Base-by-base conservation (phyloP, 1,140 invertebrate species). In the Procambarus clarkii region DNA sequence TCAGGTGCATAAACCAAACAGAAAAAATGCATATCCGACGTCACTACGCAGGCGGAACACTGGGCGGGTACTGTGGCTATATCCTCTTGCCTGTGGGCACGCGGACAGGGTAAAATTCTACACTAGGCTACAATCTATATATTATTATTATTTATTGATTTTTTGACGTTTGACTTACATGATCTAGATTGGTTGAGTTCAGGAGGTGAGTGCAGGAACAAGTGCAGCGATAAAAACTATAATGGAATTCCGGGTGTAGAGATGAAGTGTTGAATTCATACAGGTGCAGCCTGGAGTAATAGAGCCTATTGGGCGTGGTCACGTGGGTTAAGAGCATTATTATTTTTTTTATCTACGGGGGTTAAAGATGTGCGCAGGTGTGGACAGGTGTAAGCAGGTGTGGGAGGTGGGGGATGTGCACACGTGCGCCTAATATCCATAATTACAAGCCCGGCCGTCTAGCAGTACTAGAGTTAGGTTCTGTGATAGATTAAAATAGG, bases 31-130 rank as follows among this genome's bases (percentile, higher is more conserved):
- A 74, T 24, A 34, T 74, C 21, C 48, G 45, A 48, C 77, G 46
- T 46, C 77, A 79, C 77, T 79, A 79, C 77, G 5, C 69, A 79
- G 77, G 77, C 77, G 77, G 15, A 11, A 79, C 21, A 79, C 45
- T 0, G 7, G 15, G 48, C 18, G 45, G 76, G 76, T 44, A n/a
- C n/a, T 79, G 45, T 79, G 46, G 77, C 45, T 79, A 13, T 34
- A 15, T 79, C 77, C 77, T 79, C 45, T 79, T 79, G 45, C 45
- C 18, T 2, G 60, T 2, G 60, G 60, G 77, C 8, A 48, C 77
- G 77, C 34, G 77, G 77, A 18, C 15, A 50, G 77, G 77, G 18
- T 15, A 7, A 79, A 34, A 50, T 4, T 79, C 69, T 74, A 74
- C 24, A 34, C 7, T 74, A 74, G 8, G 13, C 50, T 54, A n/a